Evolutionary conservation across 2,797 vertebrate species (phyloP), one percentile per base, ranked within the genome.

Genomic region (Clarias fuscus): DNA sequence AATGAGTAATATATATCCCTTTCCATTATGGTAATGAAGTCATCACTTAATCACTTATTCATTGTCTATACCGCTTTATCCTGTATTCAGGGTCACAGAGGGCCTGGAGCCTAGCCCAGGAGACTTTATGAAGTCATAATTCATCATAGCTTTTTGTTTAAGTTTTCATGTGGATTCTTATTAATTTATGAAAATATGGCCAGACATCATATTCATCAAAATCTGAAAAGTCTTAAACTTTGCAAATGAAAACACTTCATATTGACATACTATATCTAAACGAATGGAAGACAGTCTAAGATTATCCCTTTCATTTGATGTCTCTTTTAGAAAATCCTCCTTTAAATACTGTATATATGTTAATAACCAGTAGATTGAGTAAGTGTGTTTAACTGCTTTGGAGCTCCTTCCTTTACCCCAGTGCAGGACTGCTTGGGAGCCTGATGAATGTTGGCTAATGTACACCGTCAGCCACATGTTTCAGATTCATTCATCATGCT

Each of bases 401-500:
- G 89, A 94, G 91, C 87, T 48, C 2, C 20, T 86, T 84, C 88
- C 93, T 91, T 94, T 91, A 92, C 86, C 82, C 85, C 86, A 86
- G 90, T 89, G 92, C 88, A 91, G 84, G 81, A 76, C 27, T 84
- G 82, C 88, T 56, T 86, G 84, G 87, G 92, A 92, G 93, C 91
- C 90, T 90, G 94, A 95, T 93, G 90, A 88, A 92, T 93, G 90
- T 91, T 80, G 88, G 89, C 91, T 94, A 92, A 94, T 90, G 93
- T 91, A 84, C 85, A 85, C 94, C 93, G 92, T 94, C 93, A 94
- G 92, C 67, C 68, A 85, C 17, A 40, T 87, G 91, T 93, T 88
- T 72, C 67, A 89, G 90, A 90, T 93, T 94, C 93, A 94, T 94
- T 87, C 24, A 93, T 94, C 91, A 82, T 87, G 79, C 90, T 94